Percentiles rank a stretch among this genome's conserved stretches.
These are phyloP conservation scores for Stenodera caucasica DNA, from an alignment of 2,888 invertebrate genomes.

Conservation along the genomic window DNA sequence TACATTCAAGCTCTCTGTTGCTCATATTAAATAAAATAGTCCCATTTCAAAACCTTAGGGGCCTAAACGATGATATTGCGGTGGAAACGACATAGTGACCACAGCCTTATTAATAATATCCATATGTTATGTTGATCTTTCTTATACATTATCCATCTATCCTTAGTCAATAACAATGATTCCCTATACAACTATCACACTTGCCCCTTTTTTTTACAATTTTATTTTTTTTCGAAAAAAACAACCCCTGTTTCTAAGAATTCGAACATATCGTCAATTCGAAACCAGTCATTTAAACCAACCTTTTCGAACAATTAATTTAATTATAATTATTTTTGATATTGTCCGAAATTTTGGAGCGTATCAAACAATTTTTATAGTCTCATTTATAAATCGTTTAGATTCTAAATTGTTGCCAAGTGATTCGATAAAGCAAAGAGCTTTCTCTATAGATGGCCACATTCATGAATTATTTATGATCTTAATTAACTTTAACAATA, in stretches of 20 bases:
- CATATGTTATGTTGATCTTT: constrained; percentile 22
- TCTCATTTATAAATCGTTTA: background rate
- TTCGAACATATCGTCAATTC: constrained; percentile 17
- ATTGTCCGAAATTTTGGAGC: background rate
- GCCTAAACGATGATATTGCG: constrained; percentile 3
- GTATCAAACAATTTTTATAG: too few species aligned
- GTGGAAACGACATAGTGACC: constrained; percentile 14
- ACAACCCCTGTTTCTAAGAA: constrained; percentile 37
- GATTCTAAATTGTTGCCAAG: constrained; percentile 2
- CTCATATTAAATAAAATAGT: constrained; percentile 1
- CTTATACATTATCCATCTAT: too few species aligned
- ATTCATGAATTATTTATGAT: constrained; percentile 14
- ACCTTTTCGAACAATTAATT: background rate
- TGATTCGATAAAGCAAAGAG: background rate
- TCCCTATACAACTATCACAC: constrained; percentile 22
- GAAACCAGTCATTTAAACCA: constrained; percentile 31
- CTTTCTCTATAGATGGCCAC: constrained; percentile 8
- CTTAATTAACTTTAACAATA: constrained; percentile 12
- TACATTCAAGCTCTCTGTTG: background rate
- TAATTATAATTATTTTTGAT: background rate
- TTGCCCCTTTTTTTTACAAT: background rate
- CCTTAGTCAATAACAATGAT: constrained; percentile 16
- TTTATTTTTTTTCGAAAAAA: background rate
- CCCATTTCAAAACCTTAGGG: background rate
- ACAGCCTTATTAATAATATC: constrained; percentile 27